Conservation (phyloP, 2,113 vertebrate species). For the Murina feae region DNA sequence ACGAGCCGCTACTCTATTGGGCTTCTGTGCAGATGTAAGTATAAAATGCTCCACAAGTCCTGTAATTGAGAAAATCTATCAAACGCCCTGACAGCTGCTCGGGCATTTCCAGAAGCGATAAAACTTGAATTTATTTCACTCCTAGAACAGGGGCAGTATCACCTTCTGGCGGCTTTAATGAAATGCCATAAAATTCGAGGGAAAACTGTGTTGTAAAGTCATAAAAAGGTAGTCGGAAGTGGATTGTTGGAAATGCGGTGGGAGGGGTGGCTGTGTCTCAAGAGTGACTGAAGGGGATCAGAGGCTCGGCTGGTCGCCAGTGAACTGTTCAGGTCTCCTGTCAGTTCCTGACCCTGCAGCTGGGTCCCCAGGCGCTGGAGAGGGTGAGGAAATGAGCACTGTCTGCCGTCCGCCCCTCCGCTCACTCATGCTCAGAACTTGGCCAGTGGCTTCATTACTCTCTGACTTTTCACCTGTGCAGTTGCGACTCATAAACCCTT, state of each 20-base stretch:
- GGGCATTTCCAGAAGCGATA: conserved; percentile 88
- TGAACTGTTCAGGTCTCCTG: rapidly evolving
- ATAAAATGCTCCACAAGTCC: conserved; percentile 88
- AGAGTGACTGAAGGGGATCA: background rate
- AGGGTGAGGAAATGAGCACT: rapidly evolving
- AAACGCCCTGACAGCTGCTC: conserved; percentile 86
- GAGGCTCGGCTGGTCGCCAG: background rate
- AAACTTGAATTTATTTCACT: conserved; percentile 89
- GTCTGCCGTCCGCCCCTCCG: rapidly evolving
- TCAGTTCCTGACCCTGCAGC: background rate
- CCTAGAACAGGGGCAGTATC: conserved; percentile 88
- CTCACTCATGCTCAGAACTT: background rate
- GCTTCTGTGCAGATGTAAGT: conserved; percentile 83
- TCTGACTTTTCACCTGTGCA: background rate
- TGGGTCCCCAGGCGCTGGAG: rapidly evolving
- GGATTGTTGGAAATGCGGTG: conserved; percentile 74
- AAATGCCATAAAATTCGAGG: conserved; percentile 89
- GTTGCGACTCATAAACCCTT: background rate
- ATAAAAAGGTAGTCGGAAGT: conserved; percentile 84
- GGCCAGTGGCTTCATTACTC: background rate
- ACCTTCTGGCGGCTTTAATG: conserved; percentile 89
- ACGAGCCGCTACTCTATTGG: conserved; percentile 68
- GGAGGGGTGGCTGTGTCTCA: conserved; percentile 29
- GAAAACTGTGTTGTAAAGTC: conserved; percentile 87
- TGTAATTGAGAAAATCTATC: conserved; percentile 91